Percentiles rank a stretch among this genome's conserved stretches.
phyloP scores from a whole-genome alignment of 2,797 vertebrate species.

The Phaenicophaeus curvirostris region DNA sequence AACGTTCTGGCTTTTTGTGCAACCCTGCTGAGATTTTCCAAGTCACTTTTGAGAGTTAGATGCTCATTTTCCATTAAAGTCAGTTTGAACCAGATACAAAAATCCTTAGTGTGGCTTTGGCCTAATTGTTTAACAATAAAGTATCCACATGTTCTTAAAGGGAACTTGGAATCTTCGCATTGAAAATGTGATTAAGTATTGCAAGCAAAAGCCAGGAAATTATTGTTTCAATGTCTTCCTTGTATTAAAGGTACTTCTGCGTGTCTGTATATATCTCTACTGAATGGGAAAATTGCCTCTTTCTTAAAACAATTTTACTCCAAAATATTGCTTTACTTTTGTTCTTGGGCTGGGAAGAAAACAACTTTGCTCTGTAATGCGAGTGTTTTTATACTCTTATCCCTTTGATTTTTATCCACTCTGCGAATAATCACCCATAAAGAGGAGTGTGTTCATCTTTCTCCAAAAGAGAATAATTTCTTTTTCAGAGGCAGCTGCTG shows the following conservation, averaged over 20 bases:
- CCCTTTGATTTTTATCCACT: not conserved
- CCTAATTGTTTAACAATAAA: constrained; percentile 16
- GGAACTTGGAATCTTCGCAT: not conserved
- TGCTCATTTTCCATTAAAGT: constrained; percentile 13
- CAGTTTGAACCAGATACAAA: constrained; percentile 5
- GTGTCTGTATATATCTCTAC: not conserved
- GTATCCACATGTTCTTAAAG: not conserved
- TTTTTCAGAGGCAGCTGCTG: not conserved
- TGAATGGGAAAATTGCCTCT: not conserved
- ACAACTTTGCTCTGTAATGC: not conserved
- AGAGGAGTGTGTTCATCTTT: not conserved
- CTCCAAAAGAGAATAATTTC: not conserved
- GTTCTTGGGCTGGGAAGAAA: not conserved
- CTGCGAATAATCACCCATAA: not conserved
- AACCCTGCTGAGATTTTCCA: not conserved
- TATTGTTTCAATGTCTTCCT: not conserved
- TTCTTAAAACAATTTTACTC: not conserved
- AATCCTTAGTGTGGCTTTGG: constrained; percentile 4
- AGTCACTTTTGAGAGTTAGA: not conserved
- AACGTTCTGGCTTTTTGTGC: not conserved
- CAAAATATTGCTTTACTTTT: not conserved
- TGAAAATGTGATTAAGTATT: not conserved
- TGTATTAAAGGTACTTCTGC: not conserved
- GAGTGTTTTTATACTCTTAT: not conserved
- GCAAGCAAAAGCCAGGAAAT: not conserved